These are phyloP conservation scores for Halictus quadricinctus DNA, from an alignment of 2,888 invertebrate species.

Conservation along the genomic window DNA sequence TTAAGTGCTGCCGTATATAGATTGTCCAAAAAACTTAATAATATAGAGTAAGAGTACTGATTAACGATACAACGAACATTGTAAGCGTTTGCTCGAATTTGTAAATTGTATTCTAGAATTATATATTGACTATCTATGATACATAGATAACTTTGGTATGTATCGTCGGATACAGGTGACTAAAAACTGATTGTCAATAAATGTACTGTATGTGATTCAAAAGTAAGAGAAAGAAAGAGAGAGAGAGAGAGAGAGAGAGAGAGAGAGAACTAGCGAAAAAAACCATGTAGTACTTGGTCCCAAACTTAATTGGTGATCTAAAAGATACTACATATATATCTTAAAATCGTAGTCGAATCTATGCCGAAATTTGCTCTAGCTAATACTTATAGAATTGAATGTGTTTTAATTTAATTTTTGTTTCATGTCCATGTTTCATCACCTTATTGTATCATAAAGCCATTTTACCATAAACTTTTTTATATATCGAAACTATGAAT, in stretches of 20 bases:
- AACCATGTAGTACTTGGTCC: constrained; percentile 66
- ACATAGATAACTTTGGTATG: constrained; percentile 67
- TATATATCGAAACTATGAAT: constrained; percentile 57
- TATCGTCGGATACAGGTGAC: constrained; percentile 61
- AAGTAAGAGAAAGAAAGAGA: constrained; percentile 45
- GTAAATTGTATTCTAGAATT: constrained; percentile 64
- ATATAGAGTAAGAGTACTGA: constrained; percentile 59
- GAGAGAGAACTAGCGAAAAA: constrained; percentile 32
- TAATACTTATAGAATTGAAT: constrained; percentile 48
- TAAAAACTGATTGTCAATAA: constrained; percentile 70
- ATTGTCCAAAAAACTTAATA: constrained; percentile 63
- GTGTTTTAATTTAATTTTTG: constrained; percentile 52
- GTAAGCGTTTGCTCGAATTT: constrained; percentile 60
- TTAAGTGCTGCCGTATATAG: constrained; percentile 54
- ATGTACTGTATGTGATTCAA: constrained; percentile 60
- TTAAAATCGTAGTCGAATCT: constrained; percentile 40
- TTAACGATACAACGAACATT: constrained; percentile 68
- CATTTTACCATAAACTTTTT: constrained; percentile 57
- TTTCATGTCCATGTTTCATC: constrained; percentile 40
- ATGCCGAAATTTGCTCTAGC: constrained; percentile 43
- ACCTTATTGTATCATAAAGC: constrained; percentile 57
- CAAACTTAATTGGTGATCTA: constrained; percentile 59
- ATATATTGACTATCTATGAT: constrained; percentile 63
- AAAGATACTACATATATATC: constrained; percentile 32
- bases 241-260: constrained; percentile 28